phyloP scores from a whole-genome alignment of 2,113 vertebrate genomes.

The Pelodiscus sinensis region DNA sequence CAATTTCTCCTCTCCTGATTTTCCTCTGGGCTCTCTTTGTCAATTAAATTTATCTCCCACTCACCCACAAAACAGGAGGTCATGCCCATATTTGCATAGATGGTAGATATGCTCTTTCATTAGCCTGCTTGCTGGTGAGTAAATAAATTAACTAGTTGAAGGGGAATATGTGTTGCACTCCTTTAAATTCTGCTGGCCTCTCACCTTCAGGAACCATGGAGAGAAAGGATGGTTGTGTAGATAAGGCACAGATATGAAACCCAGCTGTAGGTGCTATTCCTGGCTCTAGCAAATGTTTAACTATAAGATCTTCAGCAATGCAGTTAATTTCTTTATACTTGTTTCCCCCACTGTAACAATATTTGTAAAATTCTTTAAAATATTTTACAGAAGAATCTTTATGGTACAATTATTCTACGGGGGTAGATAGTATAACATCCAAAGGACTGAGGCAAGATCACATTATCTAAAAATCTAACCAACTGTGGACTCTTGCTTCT shows the following conservation, averaged over 20 bases:
- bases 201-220: neutral
- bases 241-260: accelerated
- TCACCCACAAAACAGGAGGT: neutral
- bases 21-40: neutral
- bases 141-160: neutral
- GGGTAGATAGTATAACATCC: neutral
- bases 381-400: accelerated
- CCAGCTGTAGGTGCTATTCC: neutral
- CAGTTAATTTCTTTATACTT: neutral
- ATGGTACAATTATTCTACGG: neutral
- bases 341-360: neutral
- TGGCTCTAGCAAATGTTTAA: neutral
- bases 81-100: neutral
- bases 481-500: neutral
- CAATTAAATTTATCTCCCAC: neutral
- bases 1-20: neutral
- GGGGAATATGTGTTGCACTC: neutral
- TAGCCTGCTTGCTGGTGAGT: neutral
- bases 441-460: neutral
- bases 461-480: neutral
- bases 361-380: neutral
- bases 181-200: neutral
- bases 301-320: neutral
- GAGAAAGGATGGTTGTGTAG: neutral
- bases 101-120: neutral